Base-by-base conservation (phyloP, 2,113 vertebrate species). In the Nothocercus julius region DNA sequence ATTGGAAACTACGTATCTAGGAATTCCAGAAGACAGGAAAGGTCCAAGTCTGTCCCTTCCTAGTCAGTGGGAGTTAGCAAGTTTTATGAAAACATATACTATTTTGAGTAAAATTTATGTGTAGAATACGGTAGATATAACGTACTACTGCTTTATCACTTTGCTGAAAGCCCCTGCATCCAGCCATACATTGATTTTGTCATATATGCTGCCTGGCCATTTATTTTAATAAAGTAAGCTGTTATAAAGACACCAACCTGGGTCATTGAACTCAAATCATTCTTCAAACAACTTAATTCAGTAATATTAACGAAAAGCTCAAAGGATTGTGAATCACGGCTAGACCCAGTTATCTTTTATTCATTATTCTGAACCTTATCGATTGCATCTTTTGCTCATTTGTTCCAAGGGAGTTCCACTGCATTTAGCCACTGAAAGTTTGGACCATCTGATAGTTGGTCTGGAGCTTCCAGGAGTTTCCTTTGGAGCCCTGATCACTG, bases 81-180 rank as follows among this genome's bases (percentile, higher is more conserved):
- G 64, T 69, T 81, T 90, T 74, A 42, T 51, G 17, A 2, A 1
- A 83, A 77, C 9, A 9, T 51, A 24, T 0, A 0, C 75, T 85
- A n/a, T 69, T 19, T 40, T 0, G 0, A 1, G 1, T 75, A 47
- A 16, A 87, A 82, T 38, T 63, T 86, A 47, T 1, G 1, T 61
- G 21, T 28, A 61, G 61, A 58, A 62, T 87, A 61, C 66, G 82
- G 30, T 2, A 73, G 32, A 30, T 61, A 66, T 45, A 8, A 40
- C 51, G 58, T 18, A 49, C 70, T 24, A 25, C 45, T 49, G 34
- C 32, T 49, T 49, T n/a, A 36, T n/a, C 44, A 24, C 34, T 51
- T 70, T 51, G 16, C 38, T 68, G 38, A 67, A 76, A 72, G 40
- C 8, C 20, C 16, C 25, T 58, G 25, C 34, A 53, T 51, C 36